Evolutionary conservation across 2,888 invertebrate species (phyloP), one percentile per base, ranked within the genome.

Genomic region (Caenorhabditis angaria): DNA sequence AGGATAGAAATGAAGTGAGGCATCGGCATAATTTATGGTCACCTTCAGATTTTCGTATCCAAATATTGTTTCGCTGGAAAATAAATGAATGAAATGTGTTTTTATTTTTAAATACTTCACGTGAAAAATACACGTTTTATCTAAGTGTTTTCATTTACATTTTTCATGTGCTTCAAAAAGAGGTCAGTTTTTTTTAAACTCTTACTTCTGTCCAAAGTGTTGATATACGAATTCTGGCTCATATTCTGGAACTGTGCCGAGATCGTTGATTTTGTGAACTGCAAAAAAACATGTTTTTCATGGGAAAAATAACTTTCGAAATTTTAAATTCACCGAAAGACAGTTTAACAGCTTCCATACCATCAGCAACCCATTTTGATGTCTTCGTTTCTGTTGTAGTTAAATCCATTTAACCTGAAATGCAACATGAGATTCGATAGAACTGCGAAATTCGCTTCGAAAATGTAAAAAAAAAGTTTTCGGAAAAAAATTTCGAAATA

Each of bases 221-320:
- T 96, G 95, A 90, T 96, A 94, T 61, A 94, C 93, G 93, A 95
- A 94, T 65, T 92, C 92, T 0, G 95, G 94, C 20, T 63, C 55
- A n/a, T 61, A 64, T 28, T 55, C 55, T 18, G 62, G 22, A 1
- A 72, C 69, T 2, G 59, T 55, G 20, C 55, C 64, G 2, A 56
- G 10, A 3, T 56, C 28, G 27, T 59, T 59, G n/a, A 50, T 48
- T 20, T 50, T 10, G 22, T 59, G 22, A 29, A 48, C 59, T 59
- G 27, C 47, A 54, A 54, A n/a, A n/a, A n/a, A n/a, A n/a, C n/a
- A n/a, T n/a, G n/a, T n/a, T n/a, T n/a, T n/a, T n/a, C n/a, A n/a
- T n/a, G n/a, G n/a, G n/a, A n/a, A n/a, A n/a, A n/a, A n/a, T n/a
- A 32, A 32, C 32, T 10, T 8, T 32, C 32, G 48, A 48, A 48